Conservation (phyloP, 2,113 vertebrate species). For the Arothron firmamentum region DNA sequence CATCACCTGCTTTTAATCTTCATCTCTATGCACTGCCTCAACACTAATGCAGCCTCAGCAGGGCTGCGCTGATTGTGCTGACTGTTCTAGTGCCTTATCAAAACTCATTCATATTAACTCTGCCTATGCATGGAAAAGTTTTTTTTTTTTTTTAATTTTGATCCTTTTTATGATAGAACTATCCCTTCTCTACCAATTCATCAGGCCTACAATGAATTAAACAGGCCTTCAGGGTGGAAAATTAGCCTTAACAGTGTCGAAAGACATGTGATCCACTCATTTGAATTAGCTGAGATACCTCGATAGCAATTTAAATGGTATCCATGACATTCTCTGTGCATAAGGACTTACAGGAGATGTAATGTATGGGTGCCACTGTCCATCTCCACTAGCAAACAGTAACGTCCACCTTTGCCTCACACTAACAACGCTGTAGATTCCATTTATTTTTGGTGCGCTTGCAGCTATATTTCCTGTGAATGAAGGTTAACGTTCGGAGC, state of each 20-base stretch:
- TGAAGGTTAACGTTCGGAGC: slow-evolving; percentile 52
- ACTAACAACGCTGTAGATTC: slow-evolving; percentile 34
- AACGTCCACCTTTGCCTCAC: neutral
- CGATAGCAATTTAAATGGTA: no score
- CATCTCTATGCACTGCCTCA: slow-evolving; percentile 39
- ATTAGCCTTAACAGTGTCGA: no score
- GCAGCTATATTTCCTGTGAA: slow-evolving; percentile 46
- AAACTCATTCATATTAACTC: slow-evolving; percentile 39
- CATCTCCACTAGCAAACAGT: neutral
- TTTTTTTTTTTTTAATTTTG: no score
- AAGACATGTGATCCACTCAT: no score
- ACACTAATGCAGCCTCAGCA: slow-evolving; percentile 30
- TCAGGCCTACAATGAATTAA: no score
- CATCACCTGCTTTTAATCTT: slow-evolving; percentile 53
- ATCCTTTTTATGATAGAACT: no score
- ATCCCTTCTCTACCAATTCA: no score
- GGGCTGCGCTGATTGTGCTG: slow-evolving; percentile 8
- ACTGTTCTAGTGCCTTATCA: slow-evolving; percentile 49
- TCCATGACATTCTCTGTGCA: no score
- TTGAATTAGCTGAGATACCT: no score
- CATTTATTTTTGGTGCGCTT: slow-evolving; percentile 18
- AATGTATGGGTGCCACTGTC: slow-evolving; percentile 31
- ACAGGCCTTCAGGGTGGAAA: no score
- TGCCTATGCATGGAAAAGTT: no score
- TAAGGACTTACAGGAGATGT: no score